Conservation (phyloP, 2,113 vertebrate genomes). For the Phrynosoma platyrhinos region DNA sequence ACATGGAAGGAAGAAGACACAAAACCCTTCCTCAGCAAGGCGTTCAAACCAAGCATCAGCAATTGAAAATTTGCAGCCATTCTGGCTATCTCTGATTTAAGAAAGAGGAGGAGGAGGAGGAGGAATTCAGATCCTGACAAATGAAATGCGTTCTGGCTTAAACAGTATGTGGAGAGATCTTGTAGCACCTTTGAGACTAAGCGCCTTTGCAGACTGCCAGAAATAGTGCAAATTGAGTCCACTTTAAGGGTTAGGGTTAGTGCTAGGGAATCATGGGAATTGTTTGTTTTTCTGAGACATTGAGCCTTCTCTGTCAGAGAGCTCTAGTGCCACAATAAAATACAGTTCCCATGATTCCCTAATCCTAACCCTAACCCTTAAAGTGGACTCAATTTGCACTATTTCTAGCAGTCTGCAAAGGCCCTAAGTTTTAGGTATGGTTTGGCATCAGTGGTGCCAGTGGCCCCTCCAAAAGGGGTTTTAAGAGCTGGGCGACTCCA, state of each 20-base stretch:
- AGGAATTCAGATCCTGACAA: not conserved
- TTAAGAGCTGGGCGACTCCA: not conserved
- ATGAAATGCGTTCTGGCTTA: not conserved
- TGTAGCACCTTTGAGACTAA: no score
- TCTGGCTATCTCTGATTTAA: not conserved
- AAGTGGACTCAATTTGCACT: no score
- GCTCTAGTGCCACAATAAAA: no score
- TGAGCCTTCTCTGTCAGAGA: no score
- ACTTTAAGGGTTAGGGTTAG: no score
- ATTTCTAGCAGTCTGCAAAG: no score
- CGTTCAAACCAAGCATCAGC: not conserved
- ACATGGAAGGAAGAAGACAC: not conserved
- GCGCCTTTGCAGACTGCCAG: no score
- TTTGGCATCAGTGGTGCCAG: not conserved
- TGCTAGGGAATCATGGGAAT: no score
- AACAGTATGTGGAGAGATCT: not conserved
- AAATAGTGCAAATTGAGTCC: no score
- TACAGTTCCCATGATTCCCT: no score
- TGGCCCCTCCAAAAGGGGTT: not conserved
- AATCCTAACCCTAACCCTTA: no score
- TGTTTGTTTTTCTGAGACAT: no score
- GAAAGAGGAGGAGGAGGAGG: not conserved
- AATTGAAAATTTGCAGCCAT: fast-evolving
- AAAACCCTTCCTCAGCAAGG: not conserved
- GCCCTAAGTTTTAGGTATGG: not conserved